Evolutionary conservation across 2,797 vertebrate species (phyloP).

Genomic region (Crocodylus rhombifer): DNA sequence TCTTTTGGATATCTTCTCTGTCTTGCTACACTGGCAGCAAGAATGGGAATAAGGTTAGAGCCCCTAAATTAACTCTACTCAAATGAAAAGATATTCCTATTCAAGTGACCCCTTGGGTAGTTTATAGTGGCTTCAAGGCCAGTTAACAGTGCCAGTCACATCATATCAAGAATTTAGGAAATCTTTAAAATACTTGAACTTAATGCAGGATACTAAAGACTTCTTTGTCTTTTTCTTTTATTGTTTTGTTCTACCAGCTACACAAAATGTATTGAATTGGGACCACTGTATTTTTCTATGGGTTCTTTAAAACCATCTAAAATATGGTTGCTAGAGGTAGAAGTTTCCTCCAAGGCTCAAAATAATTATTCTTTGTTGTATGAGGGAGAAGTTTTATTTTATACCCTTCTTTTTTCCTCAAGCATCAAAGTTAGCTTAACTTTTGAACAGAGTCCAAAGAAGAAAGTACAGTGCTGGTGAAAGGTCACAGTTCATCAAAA

Average conservation of each 20-base stretch:
- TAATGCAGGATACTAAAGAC: constrained; percentile 2
- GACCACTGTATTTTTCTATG: constrained; percentile 7
- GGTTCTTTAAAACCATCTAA: constrained; percentile 39
- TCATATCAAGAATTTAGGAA: constrained; percentile 17
- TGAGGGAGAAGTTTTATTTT: constrained; percentile 20
- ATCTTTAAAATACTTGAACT: constrained; percentile 8
- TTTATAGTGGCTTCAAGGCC: not conserved
- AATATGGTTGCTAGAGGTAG: constrained; percentile 1
- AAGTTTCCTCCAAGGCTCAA: not conserved
- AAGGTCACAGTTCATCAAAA: not conserved
- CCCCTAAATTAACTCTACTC: not conserved
- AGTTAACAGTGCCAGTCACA: not conserved
- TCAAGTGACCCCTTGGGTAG: not conserved
- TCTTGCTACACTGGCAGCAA: not conserved
- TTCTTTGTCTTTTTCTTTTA: not conserved
- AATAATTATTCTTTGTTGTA: constrained; percentile 44
- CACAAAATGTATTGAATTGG: constrained; percentile 35
- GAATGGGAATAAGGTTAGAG: not conserved
- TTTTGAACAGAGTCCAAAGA: constrained; percentile 38
- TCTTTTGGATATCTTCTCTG: not conserved
- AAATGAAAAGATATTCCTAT: not conserved
- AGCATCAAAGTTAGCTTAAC: constrained; percentile 15
- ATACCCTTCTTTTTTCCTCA: constrained; percentile 26
- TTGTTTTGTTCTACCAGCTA: constrained; percentile 16
- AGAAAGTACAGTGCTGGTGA: not conserved